Evolutionary conservation across 92 coral and sea anemone genomes (phyloP), one percentile per base, ranked within the genome.

Genomic region (Nematostella vectensis): DNA sequence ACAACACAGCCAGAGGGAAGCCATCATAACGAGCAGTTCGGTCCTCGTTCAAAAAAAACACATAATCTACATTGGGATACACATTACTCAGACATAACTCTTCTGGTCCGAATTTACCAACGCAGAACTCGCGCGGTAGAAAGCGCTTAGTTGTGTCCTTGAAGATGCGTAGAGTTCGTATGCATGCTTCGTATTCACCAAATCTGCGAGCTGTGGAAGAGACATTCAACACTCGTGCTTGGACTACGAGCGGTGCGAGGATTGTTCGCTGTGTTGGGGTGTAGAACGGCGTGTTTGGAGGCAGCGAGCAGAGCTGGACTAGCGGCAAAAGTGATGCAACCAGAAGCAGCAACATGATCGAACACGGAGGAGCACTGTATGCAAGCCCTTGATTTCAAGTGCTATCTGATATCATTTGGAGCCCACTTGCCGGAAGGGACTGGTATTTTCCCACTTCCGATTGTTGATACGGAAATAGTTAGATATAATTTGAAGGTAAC

Each of bases 241-340:
- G 76, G 13, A 89, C 50, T 27, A 89, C 95, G 27, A 81, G 69
- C 9, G 95, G 95, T 20, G 97, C 91, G 24, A 89, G 76, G 43
- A 81, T 50, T 1, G 95, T 55, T 0, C 88, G 87, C 45, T 86
- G 71, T 1, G 81, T 81, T 26, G 74, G 33, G 24, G 65, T 22
- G 24, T 76, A 83, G 26, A 10, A 38, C n/a, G 53, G 51, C n/a
- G 70, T 67, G 47, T 51, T 47, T 12, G 81, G 82, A 16, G 57
- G 58, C 1, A 80, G 49, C 3, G 85, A 77, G 44, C 85, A 83
- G 15, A n/a, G n/a, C n/a, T n/a, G n/a, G n/a, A n/a, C n/a, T n/a
- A n/a, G n/a, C n/a, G n/a, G n/a, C 78, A 55, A n/a, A n/a, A n/a
- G n/a, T n/a, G n/a, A n/a, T n/a, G n/a, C n/a, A n/a, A n/a, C n/a